A percentile compares a stretch with the other conserved stretches of the same genome.
phyloP scores from a whole-genome alignment of 1,140 invertebrate genomes.

The Platyscapa corneri region DNA sequence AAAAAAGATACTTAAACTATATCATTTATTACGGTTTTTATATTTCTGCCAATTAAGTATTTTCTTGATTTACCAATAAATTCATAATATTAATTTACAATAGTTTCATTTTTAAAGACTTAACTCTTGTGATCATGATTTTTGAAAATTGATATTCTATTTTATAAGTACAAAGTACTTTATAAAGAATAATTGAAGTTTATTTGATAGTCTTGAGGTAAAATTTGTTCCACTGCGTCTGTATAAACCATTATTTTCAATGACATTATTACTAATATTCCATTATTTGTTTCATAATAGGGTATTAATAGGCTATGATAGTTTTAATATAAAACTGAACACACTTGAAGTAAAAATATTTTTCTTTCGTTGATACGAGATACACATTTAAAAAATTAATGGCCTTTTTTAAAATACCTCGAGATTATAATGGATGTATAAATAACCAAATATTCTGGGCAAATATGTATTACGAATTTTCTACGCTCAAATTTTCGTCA shows the following conservation, averaged over 20 bases:
- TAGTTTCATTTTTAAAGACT: too few species aligned
- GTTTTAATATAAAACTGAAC: neutral
- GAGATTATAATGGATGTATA: neutral
- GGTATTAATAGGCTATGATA: too few species aligned
- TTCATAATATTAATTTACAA: too few species aligned
- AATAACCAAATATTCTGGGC: neutral
- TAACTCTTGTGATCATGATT: too few species aligned
- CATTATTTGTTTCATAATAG: too few species aligned
- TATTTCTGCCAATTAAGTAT: too few species aligned
- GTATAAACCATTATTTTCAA: neutral
- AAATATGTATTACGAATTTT: neutral
- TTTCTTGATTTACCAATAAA: too few species aligned
- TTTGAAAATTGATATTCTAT: too few species aligned
- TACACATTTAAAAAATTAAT: neutral
- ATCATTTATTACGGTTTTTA: too few species aligned
- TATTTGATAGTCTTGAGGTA: neutral
- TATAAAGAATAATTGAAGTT: neutral
- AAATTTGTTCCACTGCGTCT: neutral
- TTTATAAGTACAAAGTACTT: too few species aligned
- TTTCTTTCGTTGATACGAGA: neutral
- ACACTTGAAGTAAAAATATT: neutral
- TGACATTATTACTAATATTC: neutral
- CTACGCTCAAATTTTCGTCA: neutral
- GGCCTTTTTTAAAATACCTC: too few species aligned
- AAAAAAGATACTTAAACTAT: too few species aligned